phyloP scores from a whole-genome alignment of 2,797 vertebrate genomes.

The Alfaro cultratus region DNA sequence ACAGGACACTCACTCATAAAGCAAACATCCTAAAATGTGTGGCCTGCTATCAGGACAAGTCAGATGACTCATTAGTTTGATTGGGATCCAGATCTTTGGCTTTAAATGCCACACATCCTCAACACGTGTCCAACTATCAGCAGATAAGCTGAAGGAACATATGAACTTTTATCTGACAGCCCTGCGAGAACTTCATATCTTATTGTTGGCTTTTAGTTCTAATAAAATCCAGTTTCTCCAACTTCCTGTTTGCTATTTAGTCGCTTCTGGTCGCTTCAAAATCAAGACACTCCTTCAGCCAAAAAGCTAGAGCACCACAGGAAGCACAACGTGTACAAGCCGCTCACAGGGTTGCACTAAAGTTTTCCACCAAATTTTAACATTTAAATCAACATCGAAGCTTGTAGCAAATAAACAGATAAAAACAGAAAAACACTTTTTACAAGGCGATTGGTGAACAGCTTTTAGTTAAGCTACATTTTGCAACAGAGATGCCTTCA shows the following conservation, averaged over 20 bases:
- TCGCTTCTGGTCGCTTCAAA: constrained; percentile 9
- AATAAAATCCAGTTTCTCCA: background rate
- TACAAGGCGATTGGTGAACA: background rate
- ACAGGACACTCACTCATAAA: constrained; percentile 33
- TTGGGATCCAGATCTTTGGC: constrained; percentile 13
- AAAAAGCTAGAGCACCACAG: background rate
- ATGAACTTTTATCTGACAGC: constrained; percentile 14
- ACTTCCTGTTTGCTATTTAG: constrained; percentile 1
- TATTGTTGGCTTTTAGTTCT: background rate
- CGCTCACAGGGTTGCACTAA: background rate
- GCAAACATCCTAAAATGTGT: constrained; percentile 24
- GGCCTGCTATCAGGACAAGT: constrained; percentile 26
- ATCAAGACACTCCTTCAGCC: constrained; percentile 19
- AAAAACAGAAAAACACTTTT: background rate
- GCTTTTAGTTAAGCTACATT: background rate
- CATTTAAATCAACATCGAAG: background rate
- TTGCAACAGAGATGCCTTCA: background rate
- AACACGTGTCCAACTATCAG: constrained; percentile 24
- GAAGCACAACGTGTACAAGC: constrained; percentile 23
- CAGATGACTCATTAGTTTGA: constrained; percentile 34
- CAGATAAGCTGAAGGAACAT: constrained; percentile 22
- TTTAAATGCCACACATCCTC: background rate
- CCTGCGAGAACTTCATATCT: constrained; percentile 2
- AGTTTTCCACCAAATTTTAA: background rate
- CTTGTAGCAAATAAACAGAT: background rate